Base-by-base conservation (phyloP, 2,797 vertebrate species). In the Todus mexicanus region DNA sequence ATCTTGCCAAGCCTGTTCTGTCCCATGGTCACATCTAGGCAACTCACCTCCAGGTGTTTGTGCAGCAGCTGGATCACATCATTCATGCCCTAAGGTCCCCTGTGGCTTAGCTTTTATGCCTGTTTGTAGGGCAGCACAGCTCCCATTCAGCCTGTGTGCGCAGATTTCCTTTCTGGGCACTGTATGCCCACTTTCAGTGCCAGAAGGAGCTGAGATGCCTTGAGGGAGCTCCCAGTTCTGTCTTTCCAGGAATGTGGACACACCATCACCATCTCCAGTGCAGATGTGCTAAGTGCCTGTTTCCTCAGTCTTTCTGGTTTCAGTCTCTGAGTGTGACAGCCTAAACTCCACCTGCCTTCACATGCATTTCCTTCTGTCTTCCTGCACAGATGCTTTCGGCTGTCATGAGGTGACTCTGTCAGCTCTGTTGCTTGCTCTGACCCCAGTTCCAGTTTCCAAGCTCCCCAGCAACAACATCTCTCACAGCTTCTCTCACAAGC, bases 241-340 rank as follows among this genome's bases (percentile, higher is more conserved):
- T 51, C 27, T 35, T 69, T 38, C 17, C 5, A 3, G 23, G 25
- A 74, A 35, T 1, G 4, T 6, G 20, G 25, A 51, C 7, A 3
- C 21, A 7, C 45, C 29, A 14, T 31, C 25, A n/a, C 22, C 27
- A 60, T 20, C 29, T 57, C 33, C 59, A 48, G 31, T 6, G 13
- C 4, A 22, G 35, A 33, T 12, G 35, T 33, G 21, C 23, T 14
- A n/a, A 35, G 61, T 1, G 2, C 20, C 23, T 1, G 0, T 29
- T 66, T 66, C 42, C 35, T 83, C 15, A 1, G 6, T 22, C 35
- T 84, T 68, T 40, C 59, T 78, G 8, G 25, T 81, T 81, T 82
- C 66, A 56, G 20, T 10, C 22, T 80, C 57, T 10, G 4, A 33
- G 43, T 0, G 0, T 29, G 15, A 35, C 27, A 53, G 33, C 40